These are phyloP conservation scores for Campylomormyrus numenius DNA, from an alignment of 2,113 vertebrate genomes.

Conservation along the genomic window DNA sequence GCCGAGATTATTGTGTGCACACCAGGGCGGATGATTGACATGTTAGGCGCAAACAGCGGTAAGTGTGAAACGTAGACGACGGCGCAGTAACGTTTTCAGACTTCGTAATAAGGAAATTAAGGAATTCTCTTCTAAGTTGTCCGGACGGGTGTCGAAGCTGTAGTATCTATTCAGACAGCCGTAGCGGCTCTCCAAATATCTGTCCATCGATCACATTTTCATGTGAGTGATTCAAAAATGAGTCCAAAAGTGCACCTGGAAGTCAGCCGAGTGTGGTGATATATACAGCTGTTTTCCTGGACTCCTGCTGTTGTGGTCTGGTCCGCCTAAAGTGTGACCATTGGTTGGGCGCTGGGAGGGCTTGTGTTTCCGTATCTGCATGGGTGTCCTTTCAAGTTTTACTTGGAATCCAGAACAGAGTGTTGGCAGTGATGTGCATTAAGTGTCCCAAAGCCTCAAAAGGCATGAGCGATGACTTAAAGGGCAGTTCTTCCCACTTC, in stretches of 20 bases:
- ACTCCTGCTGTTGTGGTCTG: neutral
- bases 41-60: conserved; percentile 98
- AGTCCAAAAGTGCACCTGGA: neutral
- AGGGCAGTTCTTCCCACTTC: neutral
- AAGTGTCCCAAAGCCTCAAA: neutral
- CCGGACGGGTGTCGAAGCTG: conserved; percentile 6
- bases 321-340: neutral
- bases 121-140: neutral
- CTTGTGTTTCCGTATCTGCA: neutral
- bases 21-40: conserved; percentile 98
- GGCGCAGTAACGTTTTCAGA: neutral
- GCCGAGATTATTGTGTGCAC: conserved; percentile 99
- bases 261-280: neutral
- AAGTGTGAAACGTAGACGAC: conserved; percentile 47
- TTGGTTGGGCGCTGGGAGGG: neutral
- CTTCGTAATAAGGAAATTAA: neutral
- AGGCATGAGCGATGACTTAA: neutral
- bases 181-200: neutral
- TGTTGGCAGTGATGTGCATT: neutral
- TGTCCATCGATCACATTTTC: neutral
- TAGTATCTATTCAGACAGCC: conserved; percentile 3
- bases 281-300: neutral
- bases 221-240: neutral
- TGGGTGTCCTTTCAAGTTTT: neutral
- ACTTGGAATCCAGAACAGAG: neutral